Base-by-base conservation (phyloP, 2,797 vertebrate species). In the Enteromius trimaculatus region DNA sequence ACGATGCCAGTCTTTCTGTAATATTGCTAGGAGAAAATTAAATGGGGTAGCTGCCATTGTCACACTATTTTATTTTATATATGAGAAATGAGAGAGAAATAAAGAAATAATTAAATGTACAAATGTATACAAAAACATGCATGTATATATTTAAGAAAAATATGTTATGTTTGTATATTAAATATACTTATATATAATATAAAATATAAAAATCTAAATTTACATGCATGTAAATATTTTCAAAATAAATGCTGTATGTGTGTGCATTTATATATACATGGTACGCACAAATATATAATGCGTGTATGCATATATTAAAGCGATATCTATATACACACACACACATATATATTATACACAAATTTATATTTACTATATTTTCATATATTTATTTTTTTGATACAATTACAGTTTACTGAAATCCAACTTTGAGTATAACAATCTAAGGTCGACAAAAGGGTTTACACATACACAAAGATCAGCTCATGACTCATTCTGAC, bases 401-500 rank as follows among this genome's bases (percentile, higher is more conserved):
- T 4, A 70, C 17, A 23, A 5, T 26, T 7, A 14, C 42, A 47
- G 7, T 42, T 23, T 21, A 42, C 49, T 53, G 9, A 39, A 26
- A 23, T 16, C 2, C 42, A 55, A 53, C 21, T 64, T 42, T 11
- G 29, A 16, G 66, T 31, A 29, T 65, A 77, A 64, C 34, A 49
- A 64, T 51, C 26, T 19, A 74, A 71, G 44, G 17, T 42, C 3
- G 6, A 14, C 2, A 19, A 53, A 64, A 44, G 47, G 1, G 19
- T 19, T 6, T 8, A 55, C 34, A 68, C 7, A 49, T 44, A 68
- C 74, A 60, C 23, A 65, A 37, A 68, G 31, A 69, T 79, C 21
- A 62, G 69, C 55, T 69, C 58, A 79, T 49, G 64, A 44, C 74
- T 83, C 80, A 85, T 79, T 76, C 53, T 64, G 74, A 49, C 65